Conservation (phyloP, 2,888 invertebrate species). For the Steromphala cineraria region DNA sequence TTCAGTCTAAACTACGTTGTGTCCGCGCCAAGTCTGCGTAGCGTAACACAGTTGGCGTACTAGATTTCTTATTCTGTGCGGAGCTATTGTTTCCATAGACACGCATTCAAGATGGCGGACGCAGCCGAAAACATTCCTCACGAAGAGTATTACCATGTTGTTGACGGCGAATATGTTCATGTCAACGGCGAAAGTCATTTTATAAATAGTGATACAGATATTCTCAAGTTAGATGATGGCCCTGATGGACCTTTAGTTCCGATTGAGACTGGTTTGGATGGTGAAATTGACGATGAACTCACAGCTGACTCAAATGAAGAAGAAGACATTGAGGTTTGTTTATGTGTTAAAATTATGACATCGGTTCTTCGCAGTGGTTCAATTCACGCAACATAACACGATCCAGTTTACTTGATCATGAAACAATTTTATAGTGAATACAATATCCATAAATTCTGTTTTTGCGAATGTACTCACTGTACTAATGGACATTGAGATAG, state of each 20-base stretch:
- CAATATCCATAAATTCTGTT: no score
- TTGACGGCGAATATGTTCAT: slow-evolving; percentile 51
- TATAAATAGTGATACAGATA: slow-evolving; percentile 58
- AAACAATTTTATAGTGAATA: no score
- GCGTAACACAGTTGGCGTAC: neutral
- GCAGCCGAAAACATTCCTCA: slow-evolving; percentile 31
- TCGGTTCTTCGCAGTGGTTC: no score
- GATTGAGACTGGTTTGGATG: slow-evolving; percentile 37
- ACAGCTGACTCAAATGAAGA: slow-evolving; percentile 48
- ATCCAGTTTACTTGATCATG: no score
- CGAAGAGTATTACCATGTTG: slow-evolving; percentile 36
- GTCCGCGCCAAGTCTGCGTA: no score
- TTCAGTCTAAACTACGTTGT: no score
- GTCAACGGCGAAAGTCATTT: slow-evolving; percentile 52
- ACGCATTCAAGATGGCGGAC: slow-evolving; percentile 56
- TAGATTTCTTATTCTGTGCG: slow-evolving; percentile 28
- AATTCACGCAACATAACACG: no score
- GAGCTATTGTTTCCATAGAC: slow-evolving; percentile 34
- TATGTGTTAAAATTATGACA: neutral
- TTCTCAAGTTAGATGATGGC: slow-evolving; percentile 61
- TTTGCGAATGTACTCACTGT: no score
- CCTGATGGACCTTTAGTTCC: slow-evolving; percentile 41
- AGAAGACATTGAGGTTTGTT: slow-evolving; percentile 54
- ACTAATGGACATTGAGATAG: no score
- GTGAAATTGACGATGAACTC: slow-evolving; percentile 37